A percentile compares a stretch with the other conserved stretches of the same genome.
Evolutionary conservation across 1,140 invertebrate species (phyloP).

Genomic region (Oreohelix idahoensis): DNA sequence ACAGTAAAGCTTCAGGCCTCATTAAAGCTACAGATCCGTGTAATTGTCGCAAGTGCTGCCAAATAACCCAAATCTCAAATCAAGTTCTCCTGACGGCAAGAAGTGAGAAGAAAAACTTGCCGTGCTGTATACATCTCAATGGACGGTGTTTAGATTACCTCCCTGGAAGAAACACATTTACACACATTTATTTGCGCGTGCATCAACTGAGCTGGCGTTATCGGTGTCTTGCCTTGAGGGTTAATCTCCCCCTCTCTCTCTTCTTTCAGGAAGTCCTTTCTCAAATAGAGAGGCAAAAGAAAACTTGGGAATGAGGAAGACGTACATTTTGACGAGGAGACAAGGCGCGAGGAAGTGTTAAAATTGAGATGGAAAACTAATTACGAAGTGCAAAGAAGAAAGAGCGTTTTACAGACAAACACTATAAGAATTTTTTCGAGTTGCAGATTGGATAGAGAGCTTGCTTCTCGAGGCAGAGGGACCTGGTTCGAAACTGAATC

Average conservation of each 20-base stretch:
- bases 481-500: too few species aligned
- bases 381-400: too few species aligned
- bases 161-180: conserved; percentile 12
- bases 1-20: background rate
- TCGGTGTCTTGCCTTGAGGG: background rate
- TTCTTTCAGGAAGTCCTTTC: background rate
- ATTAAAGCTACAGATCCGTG: background rate
- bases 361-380: too few species aligned
- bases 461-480: too few species aligned
- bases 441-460: too few species aligned
- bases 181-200: conserved; percentile 19
- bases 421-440: too few species aligned
- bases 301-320: background rate
- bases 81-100: conserved; percentile 15
- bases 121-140: conserved; percentile 14
- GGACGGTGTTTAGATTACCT: conserved; percentile 19
- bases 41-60: conserved; percentile 3
- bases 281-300: background rate
- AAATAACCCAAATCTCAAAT: background rate
- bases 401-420: too few species aligned
- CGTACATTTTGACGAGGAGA: background rate
- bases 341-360: too few species aligned
- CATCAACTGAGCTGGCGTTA: conserved; percentile 8
- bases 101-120: conserved; percentile 15
- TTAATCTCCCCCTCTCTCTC: background rate